Evolutionary conservation across 2,113 vertebrate species (phyloP).

Genomic region (Antennarius striatus): DNA sequence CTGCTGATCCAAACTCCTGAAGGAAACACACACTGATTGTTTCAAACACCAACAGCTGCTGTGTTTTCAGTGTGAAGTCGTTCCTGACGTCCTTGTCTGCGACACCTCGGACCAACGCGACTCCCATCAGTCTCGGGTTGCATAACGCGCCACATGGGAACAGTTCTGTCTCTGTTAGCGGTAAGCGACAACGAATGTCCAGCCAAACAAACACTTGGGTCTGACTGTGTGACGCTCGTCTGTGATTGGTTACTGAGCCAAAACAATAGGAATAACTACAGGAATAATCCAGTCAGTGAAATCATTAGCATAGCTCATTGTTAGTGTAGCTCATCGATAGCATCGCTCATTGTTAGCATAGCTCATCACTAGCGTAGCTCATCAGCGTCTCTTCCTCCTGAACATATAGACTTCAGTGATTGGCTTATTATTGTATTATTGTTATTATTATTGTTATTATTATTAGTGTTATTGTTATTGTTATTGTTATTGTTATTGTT

Average conservation of each 20-base stretch:
- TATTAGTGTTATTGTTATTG: too few relatives aligned
- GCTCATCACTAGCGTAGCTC: too few relatives aligned
- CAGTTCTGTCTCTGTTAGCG: constrained; percentile 14
- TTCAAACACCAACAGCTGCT: neutral
- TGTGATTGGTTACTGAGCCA: constrained; percentile 7
- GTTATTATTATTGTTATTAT: too few relatives aligned
- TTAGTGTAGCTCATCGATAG: neutral
- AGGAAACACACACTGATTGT: too few relatives aligned
- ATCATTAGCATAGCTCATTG: constrained; percentile 18
- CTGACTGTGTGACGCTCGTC: constrained; percentile 24
- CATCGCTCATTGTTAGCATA: too few relatives aligned
- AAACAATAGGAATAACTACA: constrained; percentile 7
- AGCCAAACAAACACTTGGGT: constrained; percentile 38
- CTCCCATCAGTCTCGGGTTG: constrained; percentile 11
- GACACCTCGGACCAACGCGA: too few relatives aligned
- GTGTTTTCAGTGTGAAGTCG: neutral
- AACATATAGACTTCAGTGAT: too few relatives aligned
- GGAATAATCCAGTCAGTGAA: constrained; percentile 25
- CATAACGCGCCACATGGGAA: constrained; percentile 29
- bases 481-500: too few relatives aligned
- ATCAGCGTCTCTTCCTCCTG: too few relatives aligned
- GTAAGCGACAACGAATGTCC: constrained; percentile 7
- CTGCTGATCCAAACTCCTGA: constrained; percentile 1
- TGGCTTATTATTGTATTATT: too few relatives aligned
- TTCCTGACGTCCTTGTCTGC: too few relatives aligned